phyloP scores from a whole-genome alignment of 2,113 vertebrate species.

The Bubalus kerabau region DNA sequence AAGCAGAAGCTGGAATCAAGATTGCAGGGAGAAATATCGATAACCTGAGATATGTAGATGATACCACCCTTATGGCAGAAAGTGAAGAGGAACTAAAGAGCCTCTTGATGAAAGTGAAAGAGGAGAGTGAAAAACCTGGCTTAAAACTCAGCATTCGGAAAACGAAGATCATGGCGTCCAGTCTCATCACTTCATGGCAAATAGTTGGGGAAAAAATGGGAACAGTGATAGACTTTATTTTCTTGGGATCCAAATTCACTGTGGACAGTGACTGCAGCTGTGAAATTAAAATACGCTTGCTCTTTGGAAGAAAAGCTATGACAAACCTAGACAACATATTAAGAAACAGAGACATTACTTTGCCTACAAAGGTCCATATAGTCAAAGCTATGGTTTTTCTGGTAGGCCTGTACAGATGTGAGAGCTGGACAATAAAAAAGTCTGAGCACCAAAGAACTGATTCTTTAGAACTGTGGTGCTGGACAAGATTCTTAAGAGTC shows the following conservation, averaged over 20 bases:
- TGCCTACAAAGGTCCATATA: neutral
- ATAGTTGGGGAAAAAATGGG: neutral
- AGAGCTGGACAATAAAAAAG: neutral
- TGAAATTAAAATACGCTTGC: neutral
- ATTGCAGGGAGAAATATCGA: neutral
- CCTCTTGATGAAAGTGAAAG: neutral
- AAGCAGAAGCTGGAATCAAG: neutral
- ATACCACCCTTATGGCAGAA: neutral
- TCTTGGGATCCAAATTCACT: neutral
- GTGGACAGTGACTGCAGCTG: neutral
- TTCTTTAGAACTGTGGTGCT: neutral
- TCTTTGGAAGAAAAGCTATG: neutral
- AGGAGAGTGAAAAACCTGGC: neutral
- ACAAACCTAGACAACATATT: neutral
- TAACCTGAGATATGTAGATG: neutral
- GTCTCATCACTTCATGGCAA: neutral
- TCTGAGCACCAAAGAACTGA: neutral
- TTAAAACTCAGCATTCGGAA: neutral
- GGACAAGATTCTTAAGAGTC: neutral
- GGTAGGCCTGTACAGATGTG: neutral
- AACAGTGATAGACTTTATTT: neutral
- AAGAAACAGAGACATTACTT: neutral
- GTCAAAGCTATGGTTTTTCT: neutral
- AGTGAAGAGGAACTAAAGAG: neutral
- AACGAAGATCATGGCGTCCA: neutral